Base-by-base conservation (phyloP, 2,797 vertebrate species). In the Choloepus didactylus region DNA sequence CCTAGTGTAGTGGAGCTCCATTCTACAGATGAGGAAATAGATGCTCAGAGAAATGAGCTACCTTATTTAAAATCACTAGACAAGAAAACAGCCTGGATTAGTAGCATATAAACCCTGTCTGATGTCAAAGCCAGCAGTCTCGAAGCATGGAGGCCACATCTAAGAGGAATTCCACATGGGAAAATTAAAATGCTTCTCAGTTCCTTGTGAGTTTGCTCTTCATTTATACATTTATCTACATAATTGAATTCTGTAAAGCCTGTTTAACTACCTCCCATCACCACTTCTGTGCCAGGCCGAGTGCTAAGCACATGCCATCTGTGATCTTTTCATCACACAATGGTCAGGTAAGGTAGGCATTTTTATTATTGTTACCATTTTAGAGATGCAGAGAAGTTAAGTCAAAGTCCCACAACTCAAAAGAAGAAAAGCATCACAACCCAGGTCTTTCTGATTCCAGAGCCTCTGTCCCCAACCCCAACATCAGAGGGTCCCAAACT, bases 11-110 rank as follows among this genome's bases (percentile, higher is more conserved):
- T 76, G 19, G 2, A 51, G 9, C 76, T 89, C 60, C 73, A 15
- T 80, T 44, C 51, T 59, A 69, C 25, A 46, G n/a, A 54, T 56
- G 54, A 62, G 38, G 72, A 76, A 94, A 69, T 12, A 83, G 64
- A 35, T 6, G 6, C 15, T 80, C 35, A 49, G 56, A 56, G 76
- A 93, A 93, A 23, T 84, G 76, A 67, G 18, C 62, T 85, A 46
- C 25, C 29, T 95, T 83, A 41, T 83, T 93, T 60, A 84, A 84
- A 93, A 49, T 80, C 27, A 51, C 41, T 89, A 80, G 76, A 54
- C 25, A 60, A 69, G 31, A 73, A 54, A 84, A 60, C 86, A 35
- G 60, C 54, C 67, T 49, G 44, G 46, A 29, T 87, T 54, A 25
- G 41, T 29, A 62, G 6, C 21, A 64, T 79, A 51, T 60, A 41